Conservation (phyloP, 2,888 invertebrate species). For the Smittia sp. region DNA sequence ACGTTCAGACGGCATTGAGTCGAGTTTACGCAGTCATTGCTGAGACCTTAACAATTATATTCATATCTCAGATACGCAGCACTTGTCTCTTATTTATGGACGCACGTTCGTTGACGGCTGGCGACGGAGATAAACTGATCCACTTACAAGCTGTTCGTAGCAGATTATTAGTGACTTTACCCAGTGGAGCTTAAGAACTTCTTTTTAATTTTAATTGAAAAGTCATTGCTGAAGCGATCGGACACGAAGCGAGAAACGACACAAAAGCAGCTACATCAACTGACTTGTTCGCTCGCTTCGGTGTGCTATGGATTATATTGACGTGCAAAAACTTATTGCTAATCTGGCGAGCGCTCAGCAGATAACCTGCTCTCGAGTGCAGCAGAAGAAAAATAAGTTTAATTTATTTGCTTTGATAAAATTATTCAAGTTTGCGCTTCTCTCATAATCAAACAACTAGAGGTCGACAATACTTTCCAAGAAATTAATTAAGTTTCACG, state of each 20-base stretch:
- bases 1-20: no score
- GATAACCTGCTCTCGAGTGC: not conserved
- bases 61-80: no score
- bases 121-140: conserved; percentile 26
- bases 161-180: conserved; percentile 27
- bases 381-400: conserved; percentile 8
- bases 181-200: conserved; percentile 16
- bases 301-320: conserved; percentile 38
- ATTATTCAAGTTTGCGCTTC: conserved; percentile 19
- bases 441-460: not conserved
- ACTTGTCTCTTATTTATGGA: conserved; percentile 7
- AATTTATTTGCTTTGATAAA: conserved; percentile 24
- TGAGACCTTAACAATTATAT: no score
- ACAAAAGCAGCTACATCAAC: conserved; percentile 27
- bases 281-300: not conserved
- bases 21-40: not conserved
- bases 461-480: no score
- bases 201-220: conserved; percentile 34
- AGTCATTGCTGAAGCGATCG: conserved; percentile 32
- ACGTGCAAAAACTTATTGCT: conserved; percentile 4
- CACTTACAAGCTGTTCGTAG: conserved; percentile 34
- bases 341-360: not conserved
- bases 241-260: conserved; percentile 18
- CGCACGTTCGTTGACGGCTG: conserved; percentile 3
- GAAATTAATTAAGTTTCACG: no score